Percentiles rank a stretch among this genome's conserved stretches.
Evolutionary conservation across 1,140 invertebrate species (phyloP).

Genomic region (Platyura marginata): DNA sequence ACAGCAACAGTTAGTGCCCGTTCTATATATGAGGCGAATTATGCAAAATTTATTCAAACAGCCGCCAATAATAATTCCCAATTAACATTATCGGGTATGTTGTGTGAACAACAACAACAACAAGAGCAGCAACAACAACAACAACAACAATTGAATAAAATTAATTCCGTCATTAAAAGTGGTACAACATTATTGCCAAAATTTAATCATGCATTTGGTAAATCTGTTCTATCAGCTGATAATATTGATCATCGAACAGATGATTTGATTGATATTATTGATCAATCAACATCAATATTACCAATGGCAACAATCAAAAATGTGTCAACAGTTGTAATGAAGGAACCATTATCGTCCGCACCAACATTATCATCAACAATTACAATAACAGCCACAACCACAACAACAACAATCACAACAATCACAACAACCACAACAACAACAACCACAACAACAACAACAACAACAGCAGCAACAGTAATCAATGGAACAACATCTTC

Average conservation of each 20-base stretch:
- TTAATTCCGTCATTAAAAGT: constrained; percentile 8
- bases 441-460: constrained; percentile 11
- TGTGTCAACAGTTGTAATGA: too few relatives aligned
- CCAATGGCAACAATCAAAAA: too few relatives aligned
- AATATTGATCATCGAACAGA: not conserved
- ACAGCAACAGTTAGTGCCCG: constrained; percentile 26
- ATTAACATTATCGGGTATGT: not conserved
- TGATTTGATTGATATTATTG: too few relatives aligned
- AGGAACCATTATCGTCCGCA: constrained; percentile 2
- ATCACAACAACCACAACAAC: too few relatives aligned
- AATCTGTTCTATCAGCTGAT: constrained; percentile 28
- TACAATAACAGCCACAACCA: constrained; percentile 4
- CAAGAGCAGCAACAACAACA: constrained; percentile 8
- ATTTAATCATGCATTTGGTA: constrained; percentile 63
- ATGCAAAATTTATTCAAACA: constrained; percentile 31
- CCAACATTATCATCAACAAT: constrained; percentile 3
- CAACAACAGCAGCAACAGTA: constrained; percentile 12
- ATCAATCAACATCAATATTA: too few relatives aligned
- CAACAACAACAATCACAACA: too few relatives aligned
- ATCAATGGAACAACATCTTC: not conserved
- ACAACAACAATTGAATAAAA: constrained; percentile 10
- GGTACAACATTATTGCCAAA: constrained; percentile 34
- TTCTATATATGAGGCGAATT: constrained; percentile 32
- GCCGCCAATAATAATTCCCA: too few relatives aligned
- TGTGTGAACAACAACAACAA: not conserved